Percentiles rank a stretch among this genome's conserved stretches.
These are phyloP conservation scores for Chaetoderma sp. DNA, from an alignment of 2,888 invertebrate species.

Conservation along the genomic window DNA sequence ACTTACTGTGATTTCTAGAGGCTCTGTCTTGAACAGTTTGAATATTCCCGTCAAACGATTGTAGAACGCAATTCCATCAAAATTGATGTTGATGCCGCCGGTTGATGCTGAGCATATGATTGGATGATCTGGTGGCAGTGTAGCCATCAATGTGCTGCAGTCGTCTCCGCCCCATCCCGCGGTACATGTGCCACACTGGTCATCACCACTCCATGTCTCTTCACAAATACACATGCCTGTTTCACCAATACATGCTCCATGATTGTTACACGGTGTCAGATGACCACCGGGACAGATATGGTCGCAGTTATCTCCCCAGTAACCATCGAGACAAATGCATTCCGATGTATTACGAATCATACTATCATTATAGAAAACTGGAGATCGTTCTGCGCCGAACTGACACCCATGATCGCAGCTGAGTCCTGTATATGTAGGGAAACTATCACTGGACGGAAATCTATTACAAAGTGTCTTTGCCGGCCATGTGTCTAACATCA, in stretches of 20 bases:
- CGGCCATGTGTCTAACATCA: constrained; percentile 20
- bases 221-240: constrained; percentile 36
- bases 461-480: constrained; percentile 33
- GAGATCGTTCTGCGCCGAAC: constrained; percentile 25
- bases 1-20: constrained; percentile 20
- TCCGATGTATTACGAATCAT: constrained; percentile 40
- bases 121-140: not conserved
- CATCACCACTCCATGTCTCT: constrained; percentile 25
- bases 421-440: constrained; percentile 28
- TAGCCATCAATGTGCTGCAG: constrained; percentile 31
- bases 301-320: constrained; percentile 39
- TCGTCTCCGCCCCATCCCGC: constrained; percentile 31
- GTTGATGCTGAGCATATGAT: constrained; percentile 6
- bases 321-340: constrained; percentile 37
- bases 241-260: constrained; percentile 37
- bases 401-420: constrained; percentile 28
- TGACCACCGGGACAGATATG: constrained; percentile 31
- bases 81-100: constrained; percentile 12
- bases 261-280: constrained; percentile 33
- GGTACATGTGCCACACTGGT: constrained; percentile 29
- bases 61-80: constrained; percentile 13
- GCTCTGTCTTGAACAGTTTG: constrained; percentile 13
- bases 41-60: constrained; percentile 5
- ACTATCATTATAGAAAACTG: constrained; percentile 35
- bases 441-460: constrained; percentile 27